A percentile compares a stretch with the other conserved stretches of the same genome.
These are phyloP conservation scores for Thyatira batis DNA, from an alignment of 2,888 invertebrate species.

Conservation along the genomic window DNA sequence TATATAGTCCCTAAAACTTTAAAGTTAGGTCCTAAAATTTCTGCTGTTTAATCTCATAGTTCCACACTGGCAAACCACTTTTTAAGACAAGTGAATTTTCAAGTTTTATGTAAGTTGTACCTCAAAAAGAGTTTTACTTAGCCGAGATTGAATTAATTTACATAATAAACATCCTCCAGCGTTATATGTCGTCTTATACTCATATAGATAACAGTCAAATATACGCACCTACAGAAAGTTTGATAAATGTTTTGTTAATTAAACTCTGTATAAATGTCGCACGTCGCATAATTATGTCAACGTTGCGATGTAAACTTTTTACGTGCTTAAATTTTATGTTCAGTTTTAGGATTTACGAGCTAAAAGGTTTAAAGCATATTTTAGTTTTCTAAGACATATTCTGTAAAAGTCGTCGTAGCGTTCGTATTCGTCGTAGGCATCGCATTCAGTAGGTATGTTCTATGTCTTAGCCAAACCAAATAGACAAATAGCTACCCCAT, in stretches of 20 bases:
- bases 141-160: conserved; percentile 21
- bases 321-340: too few relatives aligned
- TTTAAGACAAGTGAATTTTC: conserved; percentile 1
- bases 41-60: background rate
- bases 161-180: conserved; percentile 24
- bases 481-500: too few relatives aligned
- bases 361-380: too few relatives aligned
- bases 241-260: conserved; percentile 24
- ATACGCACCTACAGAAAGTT: conserved; percentile 22
- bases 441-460: too few relatives aligned
- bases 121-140: conserved; percentile 23
- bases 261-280: conserved; percentile 9
- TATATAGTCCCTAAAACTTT: background rate
- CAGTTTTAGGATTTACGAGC: too few relatives aligned
- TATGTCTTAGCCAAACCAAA: too few relatives aligned
- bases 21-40: background rate
- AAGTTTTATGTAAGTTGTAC: conserved; percentile 8
- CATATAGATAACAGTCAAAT: conserved; percentile 19
- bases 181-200: conserved; percentile 22
- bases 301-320: too few relatives aligned
- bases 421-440: too few relatives aligned
- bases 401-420: too few relatives aligned
- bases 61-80: background rate
- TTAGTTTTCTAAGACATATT: too few relatives aligned
- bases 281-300: conserved; percentile 1